These are phyloP conservation scores for Rynchops niger DNA, from an alignment of 2,113 vertebrate species.

Conservation along the genomic window DNA sequence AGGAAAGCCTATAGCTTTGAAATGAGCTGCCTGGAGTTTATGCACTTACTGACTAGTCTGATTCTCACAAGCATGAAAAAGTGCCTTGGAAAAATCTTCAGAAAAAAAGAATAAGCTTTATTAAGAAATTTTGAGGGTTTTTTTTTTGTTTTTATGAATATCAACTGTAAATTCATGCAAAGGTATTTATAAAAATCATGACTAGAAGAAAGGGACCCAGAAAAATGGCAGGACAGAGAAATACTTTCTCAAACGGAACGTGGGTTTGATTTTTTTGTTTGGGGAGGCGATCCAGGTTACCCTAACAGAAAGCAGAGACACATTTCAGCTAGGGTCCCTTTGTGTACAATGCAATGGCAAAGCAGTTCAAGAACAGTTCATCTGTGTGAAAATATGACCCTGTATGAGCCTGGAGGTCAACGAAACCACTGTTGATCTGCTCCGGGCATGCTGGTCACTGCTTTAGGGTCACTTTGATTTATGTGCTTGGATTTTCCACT, in stretches of 20 bases:
- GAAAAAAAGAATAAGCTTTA: neutral
- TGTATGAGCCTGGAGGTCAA: constrained; percentile 43
- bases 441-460: constrained; percentile 59
- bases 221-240: neutral
- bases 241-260: neutral
- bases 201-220: neutral
- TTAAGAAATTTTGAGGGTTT: neutral
- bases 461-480: constrained; percentile 64
- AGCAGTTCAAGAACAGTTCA: constrained; percentile 68
- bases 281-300: neutral
- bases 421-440: constrained; percentile 58
- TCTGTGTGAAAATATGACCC: constrained; percentile 68
- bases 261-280: neutral
- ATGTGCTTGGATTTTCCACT: constrained; percentile 55
- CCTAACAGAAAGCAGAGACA: constrained; percentile 51
- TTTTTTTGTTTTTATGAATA: neutral
- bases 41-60: neutral
- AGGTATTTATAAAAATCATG: neutral
- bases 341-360: constrained; percentile 19
- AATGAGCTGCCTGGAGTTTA: neutral
- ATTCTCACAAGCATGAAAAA: neutral
- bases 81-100: neutral
- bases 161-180: neutral
- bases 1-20: neutral
- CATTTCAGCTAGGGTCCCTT: constrained; percentile 15